Evolutionary conservation across 2,797 vertebrate genomes (phyloP), one percentile per base, ranked within the genome.

Genomic region (Pseudopleuronectes americanus): DNA sequence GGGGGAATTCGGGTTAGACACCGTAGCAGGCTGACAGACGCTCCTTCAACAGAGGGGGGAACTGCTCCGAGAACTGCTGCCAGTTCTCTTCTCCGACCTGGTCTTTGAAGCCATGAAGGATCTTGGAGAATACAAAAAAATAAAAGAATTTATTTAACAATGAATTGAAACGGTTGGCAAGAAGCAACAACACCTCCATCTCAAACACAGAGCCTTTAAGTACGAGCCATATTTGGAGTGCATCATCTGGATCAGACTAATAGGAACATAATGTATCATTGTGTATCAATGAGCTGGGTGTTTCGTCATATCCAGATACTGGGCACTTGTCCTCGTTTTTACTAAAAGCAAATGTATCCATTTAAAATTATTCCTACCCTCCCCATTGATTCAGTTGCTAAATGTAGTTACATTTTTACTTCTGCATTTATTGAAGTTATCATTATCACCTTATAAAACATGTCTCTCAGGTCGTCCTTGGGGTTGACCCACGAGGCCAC

Each of bases 31-130:
- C 96, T 0, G 96, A 96, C 84, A 98, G 94, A 58, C 97, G 95
- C 79, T 98, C 97, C 88, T 98, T 98, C 88, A 98, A 91, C 90
- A 97, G 91, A 1, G 95, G 96, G 0, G 97, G 97, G 81, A 98
- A 97, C 93, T 98, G 97, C 90, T 98, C 97, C 0, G 96, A 97
- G 79, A 98, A 98, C 90, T 98, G 97, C 87, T 97, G 96, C 97
- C 97, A 98, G 91, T 97, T 98, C 53, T 98, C 97, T 61, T 97
- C 96, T 1, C 97, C 97, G 0, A 98, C 97, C 90, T 98, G 97
- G 77, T 97, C 96, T 93, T 98, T 98, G 93, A 98, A 97, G 73
- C 97, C 96, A 2, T 98, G 97, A 72, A 98, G 94, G 90, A 98
- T 98, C 96, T 97, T 81, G 1, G 26, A 24, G 23, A 4, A 31